Conservation (phyloP, 2,797 vertebrate genomes). For the Myoxocephalus aenaeus region DNA sequence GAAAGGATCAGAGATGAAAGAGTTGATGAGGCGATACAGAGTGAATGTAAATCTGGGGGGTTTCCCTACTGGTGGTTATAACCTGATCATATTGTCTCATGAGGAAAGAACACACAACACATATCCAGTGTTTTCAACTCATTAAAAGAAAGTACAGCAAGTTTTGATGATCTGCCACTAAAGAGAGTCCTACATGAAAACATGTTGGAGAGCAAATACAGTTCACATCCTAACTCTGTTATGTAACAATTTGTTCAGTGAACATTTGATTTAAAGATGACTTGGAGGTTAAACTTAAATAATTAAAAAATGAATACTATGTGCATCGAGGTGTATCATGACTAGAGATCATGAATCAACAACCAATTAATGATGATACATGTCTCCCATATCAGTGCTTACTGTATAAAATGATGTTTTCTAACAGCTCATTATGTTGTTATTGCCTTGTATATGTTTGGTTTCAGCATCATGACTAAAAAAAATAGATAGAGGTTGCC, state of each 20-base stretch:
- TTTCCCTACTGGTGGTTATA: conserved; percentile 31
- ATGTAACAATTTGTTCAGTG: too few relatives aligned
- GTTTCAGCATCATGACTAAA: neutral
- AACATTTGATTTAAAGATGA: neutral
- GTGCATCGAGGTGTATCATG: neutral
- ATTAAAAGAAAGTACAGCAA: conserved; percentile 27
- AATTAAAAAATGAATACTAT: neutral
- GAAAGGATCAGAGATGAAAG: conserved; percentile 51
- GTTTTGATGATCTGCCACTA: conserved; percentile 16
- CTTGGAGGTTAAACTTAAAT: neutral
- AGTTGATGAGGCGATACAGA: conserved; percentile 22
- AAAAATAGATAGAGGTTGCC: neutral
- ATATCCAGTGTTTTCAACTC: conserved; percentile 15
- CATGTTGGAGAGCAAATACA: conserved; percentile 15
- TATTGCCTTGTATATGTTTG: conserved; percentile 12
- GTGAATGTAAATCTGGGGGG: conserved; percentile 44
- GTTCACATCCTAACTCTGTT: neutral
- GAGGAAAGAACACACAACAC: conserved; percentile 27
- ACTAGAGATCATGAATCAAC: neutral
- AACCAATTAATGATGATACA: conserved; percentile 6
- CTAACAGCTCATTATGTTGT: neutral
- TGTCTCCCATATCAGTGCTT: neutral
- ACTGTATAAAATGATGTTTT: neutral
- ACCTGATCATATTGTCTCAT: conserved; percentile 43
- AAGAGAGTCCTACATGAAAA: neutral